Base-by-base conservation (phyloP, 2,888 invertebrate genomes). In the Andrena praecox region DNA sequence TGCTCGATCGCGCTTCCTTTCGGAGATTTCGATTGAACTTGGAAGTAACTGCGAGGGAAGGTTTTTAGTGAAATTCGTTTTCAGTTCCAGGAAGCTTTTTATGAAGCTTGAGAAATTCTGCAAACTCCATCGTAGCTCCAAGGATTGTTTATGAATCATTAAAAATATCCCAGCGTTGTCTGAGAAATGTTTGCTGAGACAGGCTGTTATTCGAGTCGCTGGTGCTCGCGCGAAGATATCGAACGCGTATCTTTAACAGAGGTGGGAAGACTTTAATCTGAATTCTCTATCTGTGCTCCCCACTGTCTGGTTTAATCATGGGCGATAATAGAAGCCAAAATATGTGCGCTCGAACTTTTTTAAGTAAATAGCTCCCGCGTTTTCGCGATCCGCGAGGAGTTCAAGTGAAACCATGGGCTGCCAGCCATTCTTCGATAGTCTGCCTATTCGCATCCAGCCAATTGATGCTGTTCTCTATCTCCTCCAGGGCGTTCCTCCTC, bases 401-500 rank as follows among this genome's bases (percentile, higher is more conserved):
- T 60, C 16, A 29, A 79, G 80, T 2, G 64, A 62, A 69, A 5
- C 74, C 77, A 29, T 54, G 68, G 27, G 56, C 29, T 50, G 3
- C 16, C 0, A 84, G 24, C 71, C 72, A 82, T 54, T 10, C 16
- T 4, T 80, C 68, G 16, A 85, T 75, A 20, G n/a, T 82, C 1
- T 29, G 6, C 3, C 10, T 27, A 24, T 84, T 85, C 20, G 59
- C 7, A 0, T 20, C 16, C 31, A 84, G 6, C 77, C 72, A 84
- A 0, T 69, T 2, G 20, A 85, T 78, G 20, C 12, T 85, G 64
- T 76, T 82, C 0, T 84, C 63, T 5, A 82, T 68, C 8, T 71
- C 73, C 29, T 84, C 72, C 27, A 78, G 68, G 6, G 78, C 63
- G 35, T 66, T 78, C 10, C n/a, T 73, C 35, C 42, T 85, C 2